Conservation (phyloP, 2,888 invertebrate species). For the Cordilura impudica region DNA sequence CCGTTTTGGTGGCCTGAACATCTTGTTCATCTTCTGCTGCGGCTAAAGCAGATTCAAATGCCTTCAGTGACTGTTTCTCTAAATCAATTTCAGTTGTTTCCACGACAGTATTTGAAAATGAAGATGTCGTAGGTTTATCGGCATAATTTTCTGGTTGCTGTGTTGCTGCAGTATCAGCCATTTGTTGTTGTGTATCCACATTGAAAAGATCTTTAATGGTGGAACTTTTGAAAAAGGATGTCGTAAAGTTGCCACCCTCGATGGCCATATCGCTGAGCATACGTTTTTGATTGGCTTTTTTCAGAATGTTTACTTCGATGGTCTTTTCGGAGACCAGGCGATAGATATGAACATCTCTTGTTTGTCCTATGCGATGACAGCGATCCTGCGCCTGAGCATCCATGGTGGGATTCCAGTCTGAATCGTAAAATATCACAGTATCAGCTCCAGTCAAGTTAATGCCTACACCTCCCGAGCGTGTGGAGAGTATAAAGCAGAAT, state of each 20-base stretch:
- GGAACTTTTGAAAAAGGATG: slow-evolving; percentile 95
- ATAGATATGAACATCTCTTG: slow-evolving; percentile 98
- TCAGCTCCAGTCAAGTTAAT: slow-evolving; percentile 99
- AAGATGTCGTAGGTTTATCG: slow-evolving; percentile 67
- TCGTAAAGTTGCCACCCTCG: slow-evolving; percentile 99
- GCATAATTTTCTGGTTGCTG: slow-evolving; percentile 59
- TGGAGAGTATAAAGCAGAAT: slow-evolving; percentile 98
- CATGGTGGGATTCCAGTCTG: slow-evolving; percentile 99
- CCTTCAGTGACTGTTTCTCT: slow-evolving; percentile 82
- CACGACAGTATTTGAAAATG: slow-evolving; percentile 63
- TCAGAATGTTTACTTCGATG: slow-evolving; percentile 99
- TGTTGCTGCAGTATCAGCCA: slow-evolving; percentile 77
- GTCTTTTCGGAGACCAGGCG: slow-evolving; percentile 97
- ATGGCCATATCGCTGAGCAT: slow-evolving; percentile 97
- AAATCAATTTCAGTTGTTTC: slow-evolving; percentile 70
- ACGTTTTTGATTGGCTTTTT: slow-evolving; percentile 98
- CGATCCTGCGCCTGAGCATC: slow-evolving; percentile 98
- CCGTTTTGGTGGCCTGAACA: slow-evolving; percentile 92
- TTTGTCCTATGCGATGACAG: slow-evolving; percentile 99
- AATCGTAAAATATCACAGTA: slow-evolving; percentile 99
- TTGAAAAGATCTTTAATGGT: slow-evolving; percentile 96
- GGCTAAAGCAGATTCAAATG: slow-evolving; percentile 89
- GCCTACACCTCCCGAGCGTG: slow-evolving; percentile 97
- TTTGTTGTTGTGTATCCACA: slow-evolving; percentile 80
- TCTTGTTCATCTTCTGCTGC: slow-evolving; percentile 97